Evolutionary conservation across 2,888 invertebrate genomes (phyloP), one percentile per base, ranked within the genome.

Genomic region (Chymomyza caudatula): DNA sequence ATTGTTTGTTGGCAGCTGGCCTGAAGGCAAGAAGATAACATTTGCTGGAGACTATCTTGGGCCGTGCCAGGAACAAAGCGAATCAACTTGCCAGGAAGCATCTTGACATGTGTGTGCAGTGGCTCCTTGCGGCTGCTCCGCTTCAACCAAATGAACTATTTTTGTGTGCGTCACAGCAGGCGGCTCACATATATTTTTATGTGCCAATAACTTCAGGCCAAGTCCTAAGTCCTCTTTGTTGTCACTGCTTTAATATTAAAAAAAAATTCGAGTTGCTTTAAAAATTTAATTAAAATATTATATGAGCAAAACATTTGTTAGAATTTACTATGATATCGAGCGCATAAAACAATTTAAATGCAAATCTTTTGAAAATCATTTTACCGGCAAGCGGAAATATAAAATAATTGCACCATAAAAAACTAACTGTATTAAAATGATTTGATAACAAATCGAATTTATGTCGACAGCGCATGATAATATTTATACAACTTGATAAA

Each of bases 401-500:
- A 37, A 37, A 37, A 37, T 37, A 37, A 37, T 15, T 19, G 62
- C 58, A 43, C 37, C 68, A 65, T 52, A 67, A 62, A 58, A 71
- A 78, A 74, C 74, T 77, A 74, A 85, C 76, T 60, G 82, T 71
- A 83, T 83, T 72, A 74, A 79, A 70, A 55, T 47, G 72, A 79
- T 82, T 76, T 71, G 65, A 74, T 72, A 69, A 59, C 25, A 19
- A 47, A 15, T 19, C 47, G 17, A 15, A 19, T 19, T 15, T 17
- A 47, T 47, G 47, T 17, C 47, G 17, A 47, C 15, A 15, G 15
- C 6, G 47, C 15, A 47, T 4, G 15, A 47, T 47, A 19, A 17
- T 47, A 47, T 47, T 47, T 47, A 47, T 17, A 47, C 29, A 37
- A 17, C 47, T 15, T 19, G 47, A 47, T 47, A 47, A 37, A 37